These are phyloP conservation scores for Elmis aenea DNA, from an alignment of 2,888 invertebrate genomes.

Conservation along the genomic window DNA sequence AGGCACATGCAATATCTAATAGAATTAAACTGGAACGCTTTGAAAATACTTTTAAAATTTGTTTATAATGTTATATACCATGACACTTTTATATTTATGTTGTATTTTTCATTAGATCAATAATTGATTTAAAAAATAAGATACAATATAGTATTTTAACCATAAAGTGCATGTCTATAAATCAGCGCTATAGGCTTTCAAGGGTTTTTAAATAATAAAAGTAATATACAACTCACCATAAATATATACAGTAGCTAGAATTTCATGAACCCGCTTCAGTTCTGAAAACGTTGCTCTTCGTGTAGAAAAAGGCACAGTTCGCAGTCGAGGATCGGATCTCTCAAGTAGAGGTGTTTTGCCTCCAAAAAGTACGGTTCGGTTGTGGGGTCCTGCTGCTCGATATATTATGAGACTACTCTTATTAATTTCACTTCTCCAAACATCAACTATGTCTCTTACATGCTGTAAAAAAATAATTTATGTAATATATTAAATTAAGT, in stretches of 20 bases:
- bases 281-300: conserved; percentile 76
- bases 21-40: no score
- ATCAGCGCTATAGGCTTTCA: no score
- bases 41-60: no score
- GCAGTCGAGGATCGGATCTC: conserved; percentile 57
- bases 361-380: conserved; percentile 67
- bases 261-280: conserved; percentile 66
- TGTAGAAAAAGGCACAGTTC: conserved; percentile 77
- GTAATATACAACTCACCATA: no score
- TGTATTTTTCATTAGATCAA: neutral
- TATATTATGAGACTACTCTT: conserved; percentile 69
- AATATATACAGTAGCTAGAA: conserved; percentile 60
- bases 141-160: no score
- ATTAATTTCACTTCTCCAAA: conserved; percentile 63
- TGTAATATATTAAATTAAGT: conserved; percentile 26
- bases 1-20: no score
- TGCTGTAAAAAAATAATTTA: conserved; percentile 51
- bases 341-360: conserved; percentile 67
- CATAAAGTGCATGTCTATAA: no score
- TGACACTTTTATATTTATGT: neutral
- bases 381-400: conserved; percentile 68
- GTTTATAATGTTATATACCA: no score
- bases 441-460: conserved; percentile 63
- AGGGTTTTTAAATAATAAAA: no score
- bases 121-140: neutral